Percentiles rank a stretch among this genome's conserved stretches.
Conservation (phyloP, 2,113 vertebrate species). For the Scophthalmus maximus region DNA sequence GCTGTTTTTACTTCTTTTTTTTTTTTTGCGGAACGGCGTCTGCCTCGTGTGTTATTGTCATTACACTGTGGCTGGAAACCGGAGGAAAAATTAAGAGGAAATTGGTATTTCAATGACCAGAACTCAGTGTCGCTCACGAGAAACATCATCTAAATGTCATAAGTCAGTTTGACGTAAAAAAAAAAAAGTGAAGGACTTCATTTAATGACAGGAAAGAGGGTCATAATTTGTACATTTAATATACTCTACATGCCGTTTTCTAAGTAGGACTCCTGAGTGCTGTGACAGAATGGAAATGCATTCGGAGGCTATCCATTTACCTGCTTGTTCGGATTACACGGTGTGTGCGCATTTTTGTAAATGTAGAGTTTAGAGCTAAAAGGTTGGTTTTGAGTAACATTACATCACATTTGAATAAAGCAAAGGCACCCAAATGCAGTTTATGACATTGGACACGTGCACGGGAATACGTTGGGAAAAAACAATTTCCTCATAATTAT, state of each 20-base stretch:
- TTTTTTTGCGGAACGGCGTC: not conserved
- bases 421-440: not conserved
- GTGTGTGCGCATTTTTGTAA: not conserved
- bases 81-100: constrained; percentile 48
- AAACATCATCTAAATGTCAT: constrained; percentile 29
- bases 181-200: constrained; percentile 1
- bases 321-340: not conserved
- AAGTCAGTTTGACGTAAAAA: constrained; percentile 18
- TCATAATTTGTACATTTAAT: constrained; percentile 14
- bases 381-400: no score
- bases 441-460: not conserved
- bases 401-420: not conserved
- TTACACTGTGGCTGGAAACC: constrained; percentile 6
- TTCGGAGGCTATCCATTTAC: not conserved
- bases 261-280: not conserved
- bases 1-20: not conserved
- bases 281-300: constrained; percentile 21
- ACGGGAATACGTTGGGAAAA: not conserved
- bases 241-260: constrained; percentile 1
- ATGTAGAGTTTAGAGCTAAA: not conserved
- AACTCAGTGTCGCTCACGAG: constrained; percentile 33
- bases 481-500: not conserved
- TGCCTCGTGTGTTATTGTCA: constrained; percentile 6
- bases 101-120: constrained; percentile 37
- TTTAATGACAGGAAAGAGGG: constrained; percentile 1